These are phyloP conservation scores for Xylocopa sonorina DNA, from an alignment of 1,140 invertebrate genomes.

Conservation along the genomic window DNA sequence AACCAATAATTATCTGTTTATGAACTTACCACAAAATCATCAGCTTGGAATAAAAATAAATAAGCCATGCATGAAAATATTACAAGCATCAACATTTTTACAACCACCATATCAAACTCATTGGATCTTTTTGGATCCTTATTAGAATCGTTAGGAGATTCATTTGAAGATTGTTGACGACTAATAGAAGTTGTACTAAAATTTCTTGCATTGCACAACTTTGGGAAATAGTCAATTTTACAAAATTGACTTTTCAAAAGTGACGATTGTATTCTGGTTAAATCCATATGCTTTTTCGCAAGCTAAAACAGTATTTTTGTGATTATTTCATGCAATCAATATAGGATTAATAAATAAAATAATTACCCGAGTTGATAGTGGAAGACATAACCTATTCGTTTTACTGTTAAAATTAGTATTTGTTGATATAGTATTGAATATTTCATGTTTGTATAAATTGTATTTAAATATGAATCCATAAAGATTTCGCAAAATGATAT, in stretches of 20 bases:
- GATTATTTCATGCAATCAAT: neutral
- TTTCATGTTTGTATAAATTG: neutral
- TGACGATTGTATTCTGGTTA: slow-evolving; percentile 76
- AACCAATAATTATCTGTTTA: neutral
- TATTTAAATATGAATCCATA: slow-evolving; percentile 17
- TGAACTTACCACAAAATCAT: slow-evolving; percentile 4
- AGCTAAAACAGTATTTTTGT: slow-evolving; percentile 50
- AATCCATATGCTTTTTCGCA: slow-evolving; percentile 79
- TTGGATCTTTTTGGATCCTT: slow-evolving; percentile 50
- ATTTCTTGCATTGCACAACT: slow-evolving; percentile 26
- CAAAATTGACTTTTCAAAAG: slow-evolving; percentile 30
- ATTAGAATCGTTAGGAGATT: slow-evolving; percentile 29
- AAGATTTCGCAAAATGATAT: slow-evolving; percentile 19
- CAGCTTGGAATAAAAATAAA: neutral
- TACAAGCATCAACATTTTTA: slow-evolving; percentile 29
- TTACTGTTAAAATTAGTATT: slow-evolving; percentile 33
- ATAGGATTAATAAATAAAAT: slow-evolving; percentile 2
- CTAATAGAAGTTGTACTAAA: slow-evolving; percentile 53
- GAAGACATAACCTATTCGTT: slow-evolving; percentile 46
- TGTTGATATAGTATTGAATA: neutral
- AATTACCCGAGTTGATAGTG: slow-evolving; percentile 55
- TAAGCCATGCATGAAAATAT: rapidly evolving
- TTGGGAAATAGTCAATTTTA: slow-evolving; percentile 19
- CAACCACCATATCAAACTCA: slow-evolving; percentile 11
- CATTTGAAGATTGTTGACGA: slow-evolving; percentile 37